Conservation (phyloP, 1,140 invertebrate species). For the Hycleus cichorii region DNA sequence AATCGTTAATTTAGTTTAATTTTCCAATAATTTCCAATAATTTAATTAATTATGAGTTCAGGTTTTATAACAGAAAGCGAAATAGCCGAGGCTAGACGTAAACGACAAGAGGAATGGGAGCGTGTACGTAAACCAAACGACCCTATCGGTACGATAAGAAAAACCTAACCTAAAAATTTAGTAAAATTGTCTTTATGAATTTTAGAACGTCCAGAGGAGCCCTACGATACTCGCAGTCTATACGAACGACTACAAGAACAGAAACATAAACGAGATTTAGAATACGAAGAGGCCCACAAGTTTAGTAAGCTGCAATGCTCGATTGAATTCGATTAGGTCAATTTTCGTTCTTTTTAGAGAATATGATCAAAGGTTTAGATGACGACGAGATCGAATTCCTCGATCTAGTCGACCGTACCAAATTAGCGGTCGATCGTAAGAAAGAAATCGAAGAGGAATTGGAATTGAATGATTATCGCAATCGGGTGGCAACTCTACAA, state of each 20-base stretch:
- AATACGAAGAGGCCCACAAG: slow-evolving; percentile 92
- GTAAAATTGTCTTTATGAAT: not conserved
- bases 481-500: slow-evolving; percentile 66
- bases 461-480: slow-evolving; percentile 77
- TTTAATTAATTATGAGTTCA: slow-evolving; percentile 62
- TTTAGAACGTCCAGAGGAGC: slow-evolving; percentile 77
- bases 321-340: not conserved
- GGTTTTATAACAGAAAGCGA: slow-evolving; percentile 84
- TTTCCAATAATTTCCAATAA: not conserved
- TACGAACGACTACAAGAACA: slow-evolving; percentile 88
- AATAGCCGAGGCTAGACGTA: slow-evolving; percentile 66
- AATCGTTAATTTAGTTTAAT: not conserved
- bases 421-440: slow-evolving; percentile 73
- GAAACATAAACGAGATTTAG: slow-evolving; percentile 80
- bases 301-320: slow-evolving; percentile 62
- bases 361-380: slow-evolving; percentile 89
- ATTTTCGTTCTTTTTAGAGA: slow-evolving; percentile 55
- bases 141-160: slow-evolving; percentile 61
- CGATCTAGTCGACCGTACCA: slow-evolving; percentile 78
- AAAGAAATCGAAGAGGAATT: slow-evolving; percentile 72
- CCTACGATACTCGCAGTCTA: slow-evolving; percentile 72
- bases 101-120: slow-evolving; percentile 91
- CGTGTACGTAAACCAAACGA: slow-evolving; percentile 81
- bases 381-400: slow-evolving; percentile 93
- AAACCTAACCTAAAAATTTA: slow-evolving; percentile 7